phyloP scores from a whole-genome alignment of 2,797 vertebrate species.

The Arnoldichthys spilopterus region DNA sequence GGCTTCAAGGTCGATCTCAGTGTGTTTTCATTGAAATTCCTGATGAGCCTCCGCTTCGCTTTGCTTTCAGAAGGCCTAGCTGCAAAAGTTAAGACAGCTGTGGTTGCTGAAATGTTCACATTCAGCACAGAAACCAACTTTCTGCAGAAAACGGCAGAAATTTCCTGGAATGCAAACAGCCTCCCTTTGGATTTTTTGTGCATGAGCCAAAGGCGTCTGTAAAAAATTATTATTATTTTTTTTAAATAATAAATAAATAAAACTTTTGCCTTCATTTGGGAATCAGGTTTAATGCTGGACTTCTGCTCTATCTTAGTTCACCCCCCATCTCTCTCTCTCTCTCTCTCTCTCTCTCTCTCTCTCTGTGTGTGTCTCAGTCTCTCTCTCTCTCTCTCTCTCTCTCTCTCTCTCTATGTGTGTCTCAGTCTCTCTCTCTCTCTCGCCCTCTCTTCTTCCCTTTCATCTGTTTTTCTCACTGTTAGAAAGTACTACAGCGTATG shows the following conservation, averaged over 20 bases:
- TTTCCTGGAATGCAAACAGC: constrained; percentile 54
- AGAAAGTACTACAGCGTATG: constrained; percentile 73
- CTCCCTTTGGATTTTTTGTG: constrained; percentile 43
- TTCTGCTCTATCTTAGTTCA: constrained; percentile 1
- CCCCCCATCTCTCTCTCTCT: background rate
- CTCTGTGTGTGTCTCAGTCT: background rate
- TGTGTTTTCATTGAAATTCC: constrained; percentile 44
- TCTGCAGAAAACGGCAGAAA: constrained; percentile 46
- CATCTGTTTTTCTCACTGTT: constrained; percentile 29
- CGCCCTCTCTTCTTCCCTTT: constrained; percentile 8
- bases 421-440: constrained; percentile 20
- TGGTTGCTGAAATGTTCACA: constrained; percentile 34
- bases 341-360: background rate
- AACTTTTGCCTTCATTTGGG: constrained; percentile 11
- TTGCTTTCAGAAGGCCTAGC: constrained; percentile 75
- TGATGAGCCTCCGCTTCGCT: constrained; percentile 49
- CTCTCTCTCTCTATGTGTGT: constrained; percentile 24
- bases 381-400: constrained; percentile 20
- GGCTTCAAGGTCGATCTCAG: background rate
- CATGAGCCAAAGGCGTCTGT: constrained; percentile 34
- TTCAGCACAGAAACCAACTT: constrained; percentile 41
- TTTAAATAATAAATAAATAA: too few relatives aligned
- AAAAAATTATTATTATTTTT: too few relatives aligned
- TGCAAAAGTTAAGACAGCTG: constrained; percentile 71
- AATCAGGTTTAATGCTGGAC: constrained; percentile 29